These are phyloP conservation scores for Psittacus erithacus DNA, from an alignment of 2,113 vertebrate species.

Conservation along the genomic window DNA sequence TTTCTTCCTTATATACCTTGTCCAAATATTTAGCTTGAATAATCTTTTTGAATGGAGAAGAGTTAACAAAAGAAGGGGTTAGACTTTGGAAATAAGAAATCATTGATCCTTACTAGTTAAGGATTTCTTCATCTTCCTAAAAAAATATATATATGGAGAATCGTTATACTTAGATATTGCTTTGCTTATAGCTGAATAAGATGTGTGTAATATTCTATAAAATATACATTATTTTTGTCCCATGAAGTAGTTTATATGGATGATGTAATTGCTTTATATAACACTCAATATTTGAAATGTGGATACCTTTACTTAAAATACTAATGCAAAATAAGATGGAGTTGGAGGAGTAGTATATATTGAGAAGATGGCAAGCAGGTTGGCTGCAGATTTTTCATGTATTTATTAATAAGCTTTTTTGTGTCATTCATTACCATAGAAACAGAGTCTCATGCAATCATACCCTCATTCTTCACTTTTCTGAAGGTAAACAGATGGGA, in stretches of 20 bases:
- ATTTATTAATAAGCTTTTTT: constrained; percentile 31
- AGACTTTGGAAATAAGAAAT: neutral
- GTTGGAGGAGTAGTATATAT: neutral
- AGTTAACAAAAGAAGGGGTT: neutral
- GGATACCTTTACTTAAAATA: neutral
- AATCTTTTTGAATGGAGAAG: neutral
- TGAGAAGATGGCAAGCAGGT: neutral
- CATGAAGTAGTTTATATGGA: neutral
- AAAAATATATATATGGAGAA: neutral
- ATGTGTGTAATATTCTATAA: neutral
- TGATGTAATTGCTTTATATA: neutral
- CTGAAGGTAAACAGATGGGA: neutral
- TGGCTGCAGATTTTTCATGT: neutral
- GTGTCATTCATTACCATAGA: constrained; percentile 6
- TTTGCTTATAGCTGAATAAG: neutral
- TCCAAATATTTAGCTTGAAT: neutral
- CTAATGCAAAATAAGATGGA: neutral
- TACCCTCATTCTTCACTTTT: neutral
- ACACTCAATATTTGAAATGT: neutral
- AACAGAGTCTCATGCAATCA: neutral
- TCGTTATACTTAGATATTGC: neutral
- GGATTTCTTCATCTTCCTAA: neutral
- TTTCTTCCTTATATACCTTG: neutral
- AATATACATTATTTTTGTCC: neutral
- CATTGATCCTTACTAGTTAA: neutral